Evolutionary conservation across 1,140 invertebrate species (phyloP).

Genomic region (Limonius californicus): DNA sequence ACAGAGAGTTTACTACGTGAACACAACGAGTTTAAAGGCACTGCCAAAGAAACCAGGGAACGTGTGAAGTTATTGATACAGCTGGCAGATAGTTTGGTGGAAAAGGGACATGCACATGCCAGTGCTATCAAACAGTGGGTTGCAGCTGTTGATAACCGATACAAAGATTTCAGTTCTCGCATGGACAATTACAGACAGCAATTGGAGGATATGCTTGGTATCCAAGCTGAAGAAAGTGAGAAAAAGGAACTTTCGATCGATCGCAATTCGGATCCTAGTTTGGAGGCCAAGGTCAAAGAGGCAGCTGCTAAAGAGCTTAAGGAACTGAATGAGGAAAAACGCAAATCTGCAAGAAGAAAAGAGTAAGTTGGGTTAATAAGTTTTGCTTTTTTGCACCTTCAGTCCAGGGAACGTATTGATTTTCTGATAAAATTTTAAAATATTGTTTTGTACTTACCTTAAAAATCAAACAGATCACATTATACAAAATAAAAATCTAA

Average conservation of each 20-base stretch:
- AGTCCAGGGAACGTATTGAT: no score
- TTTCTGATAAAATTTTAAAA: no score
- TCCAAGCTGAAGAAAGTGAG: constrained; percentile 56
- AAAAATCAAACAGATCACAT: no score
- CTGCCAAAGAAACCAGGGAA: constrained; percentile 90
- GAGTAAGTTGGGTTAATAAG: constrained; percentile 72
- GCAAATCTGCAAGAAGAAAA: constrained; percentile 87
- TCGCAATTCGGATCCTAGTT: constrained; percentile 73
- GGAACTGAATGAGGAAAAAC: constrained; percentile 89
- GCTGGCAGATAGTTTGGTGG: constrained; percentile 89
- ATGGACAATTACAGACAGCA: constrained; percentile 86
- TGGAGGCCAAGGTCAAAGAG: constrained; percentile 76
- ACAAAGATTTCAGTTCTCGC: constrained; percentile 91
- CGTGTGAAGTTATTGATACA: constrained; percentile 90
- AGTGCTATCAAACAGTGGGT: constrained; percentile 92
- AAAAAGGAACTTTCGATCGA: constrained; percentile 65
- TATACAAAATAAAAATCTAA: no score
- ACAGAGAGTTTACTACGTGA: constrained; percentile 78
- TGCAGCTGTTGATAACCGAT: constrained; percentile 87
- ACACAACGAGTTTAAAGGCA: constrained; percentile 87
- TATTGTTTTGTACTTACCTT: no score
- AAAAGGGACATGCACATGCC: constrained; percentile 93
- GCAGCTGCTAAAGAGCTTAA: constrained; percentile 64
- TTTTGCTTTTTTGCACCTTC: no score
- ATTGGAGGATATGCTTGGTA: constrained; percentile 71